Evolutionary conservation across 2,113 vertebrate genomes (phyloP), one percentile per base, ranked within the genome.

Genomic region (Protobothrops flavoviridis): DNA sequence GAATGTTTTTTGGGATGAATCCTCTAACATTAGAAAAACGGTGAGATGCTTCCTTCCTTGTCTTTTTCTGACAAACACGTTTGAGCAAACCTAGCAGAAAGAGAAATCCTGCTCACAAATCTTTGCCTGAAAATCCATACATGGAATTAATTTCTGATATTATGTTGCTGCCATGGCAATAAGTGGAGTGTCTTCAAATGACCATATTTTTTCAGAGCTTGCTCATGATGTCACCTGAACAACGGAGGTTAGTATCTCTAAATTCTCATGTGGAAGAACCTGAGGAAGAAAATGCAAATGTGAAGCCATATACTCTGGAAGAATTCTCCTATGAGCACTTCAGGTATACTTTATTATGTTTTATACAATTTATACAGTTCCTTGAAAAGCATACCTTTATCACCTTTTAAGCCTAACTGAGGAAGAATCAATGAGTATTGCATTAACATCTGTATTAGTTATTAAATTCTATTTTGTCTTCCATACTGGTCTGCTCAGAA

Each of bases 291-390:
- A 92, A 97, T 86, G 95, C 93, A 21, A 96, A 97, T 94, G 87
- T 98, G 91, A 97, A 98, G 92, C 98, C 94, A 0, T 97, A 98
- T 61, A 98, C 99, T 0, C 97, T 99, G 81, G 99, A 99, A 93
- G 99, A 99, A 87, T 99, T 98, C 95, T 98, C 99, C 93, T 95
- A 98, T 0, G 96, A 99, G 92, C 98, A 98, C 93, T 99, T 99
- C 97, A 99, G 99, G 99, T 99, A 93, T 94, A 95, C 55, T 10
- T 48, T 10, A 1, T 1, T 57, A 24, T 39, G 11, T 33, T 0
- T 29, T 7, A 55, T 33, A 86, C 5, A 39, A 90, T 29, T 3
- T 48, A 20, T 90, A 23, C 59, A 33, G 52, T 29, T 81, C 11
- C 20, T 64, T 29, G 33, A 91, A 56, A 55, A 24, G 29, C 15